phyloP scores from a whole-genome alignment of 1,140 invertebrate species.

The Ceratoteleas bidentatus region DNA sequence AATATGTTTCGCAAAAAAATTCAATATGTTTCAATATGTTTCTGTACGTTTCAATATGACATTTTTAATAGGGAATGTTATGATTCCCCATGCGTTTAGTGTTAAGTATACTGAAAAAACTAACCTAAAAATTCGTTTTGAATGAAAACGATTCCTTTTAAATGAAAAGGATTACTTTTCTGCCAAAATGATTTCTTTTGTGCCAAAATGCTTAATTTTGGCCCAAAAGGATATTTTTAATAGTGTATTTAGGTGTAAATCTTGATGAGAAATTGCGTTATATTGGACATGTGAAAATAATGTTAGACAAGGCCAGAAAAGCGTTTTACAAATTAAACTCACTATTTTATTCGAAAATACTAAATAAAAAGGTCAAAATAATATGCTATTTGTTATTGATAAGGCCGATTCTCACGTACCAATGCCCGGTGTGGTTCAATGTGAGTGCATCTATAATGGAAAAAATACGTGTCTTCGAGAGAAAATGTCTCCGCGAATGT shows the following conservation, averaged over 20 bases:
- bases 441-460: constrained; percentile 19
- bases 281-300: constrained; percentile 12
- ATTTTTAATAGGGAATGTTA: no score
- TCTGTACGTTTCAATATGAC: no score
- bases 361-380: constrained; percentile 35
- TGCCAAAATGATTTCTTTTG: no score
- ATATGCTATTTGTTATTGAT: constrained; percentile 37
- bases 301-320: constrained; percentile 35
- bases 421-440: constrained; percentile 32
- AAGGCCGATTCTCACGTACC: constrained; percentile 23
- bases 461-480: constrained; percentile 19
- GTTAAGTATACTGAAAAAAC: no score
- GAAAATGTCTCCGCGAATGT: constrained; percentile 14
- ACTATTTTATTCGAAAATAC: constrained; percentile 39
- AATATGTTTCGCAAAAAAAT: no score
- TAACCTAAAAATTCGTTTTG: no score
- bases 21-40: no score
- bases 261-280: constrained; percentile 25
- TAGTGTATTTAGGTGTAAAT: constrained; percentile 56
- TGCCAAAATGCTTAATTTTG: no score
- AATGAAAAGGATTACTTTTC: no score
- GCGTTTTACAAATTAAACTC: constrained; percentile 14
- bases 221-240: no score
- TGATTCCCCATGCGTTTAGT: no score
- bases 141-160: no score